Evolutionary conservation across 2,797 vertebrate genomes (phyloP).

Genomic region (Sebastes iracundus): DNA sequence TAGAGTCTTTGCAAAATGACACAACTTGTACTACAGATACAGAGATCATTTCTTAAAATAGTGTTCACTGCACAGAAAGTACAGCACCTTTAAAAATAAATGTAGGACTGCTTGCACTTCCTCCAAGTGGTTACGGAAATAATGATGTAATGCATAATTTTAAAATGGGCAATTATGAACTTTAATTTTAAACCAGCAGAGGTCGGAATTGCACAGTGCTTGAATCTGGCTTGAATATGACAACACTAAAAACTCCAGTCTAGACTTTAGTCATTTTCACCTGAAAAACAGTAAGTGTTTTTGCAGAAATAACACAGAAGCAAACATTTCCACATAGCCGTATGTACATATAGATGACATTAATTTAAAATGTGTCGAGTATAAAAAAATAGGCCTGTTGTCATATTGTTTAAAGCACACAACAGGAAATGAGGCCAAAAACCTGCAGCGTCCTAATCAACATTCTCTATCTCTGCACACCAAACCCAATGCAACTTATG

Average conservation of each 20-base stretch:
- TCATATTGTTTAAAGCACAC: background rate
- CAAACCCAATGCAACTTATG: background rate
- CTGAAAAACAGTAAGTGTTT: background rate
- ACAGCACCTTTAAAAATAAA: background rate
- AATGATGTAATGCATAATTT: slow-evolving; percentile 6
- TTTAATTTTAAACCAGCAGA: slow-evolving; percentile 39
- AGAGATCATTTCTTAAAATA: background rate
- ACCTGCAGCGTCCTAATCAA: background rate
- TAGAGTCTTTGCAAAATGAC: background rate
- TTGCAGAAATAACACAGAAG: background rate
- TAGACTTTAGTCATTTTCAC: background rate
- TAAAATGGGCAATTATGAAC: background rate
- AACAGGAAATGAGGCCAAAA: background rate
- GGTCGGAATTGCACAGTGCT: slow-evolving; percentile 42
- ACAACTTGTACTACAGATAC: background rate
- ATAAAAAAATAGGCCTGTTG: background rate
- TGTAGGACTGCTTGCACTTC: background rate
- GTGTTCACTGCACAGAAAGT: background rate
- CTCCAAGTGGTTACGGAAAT: background rate
- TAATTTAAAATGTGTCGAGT: background rate
- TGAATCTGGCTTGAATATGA: background rate
- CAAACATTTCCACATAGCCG: background rate
- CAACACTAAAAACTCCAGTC: background rate
- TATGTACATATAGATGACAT: background rate
- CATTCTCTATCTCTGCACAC: background rate